phyloP scores from a whole-genome alignment of 2,113 vertebrate species.

The Bucco capensis region DNA sequence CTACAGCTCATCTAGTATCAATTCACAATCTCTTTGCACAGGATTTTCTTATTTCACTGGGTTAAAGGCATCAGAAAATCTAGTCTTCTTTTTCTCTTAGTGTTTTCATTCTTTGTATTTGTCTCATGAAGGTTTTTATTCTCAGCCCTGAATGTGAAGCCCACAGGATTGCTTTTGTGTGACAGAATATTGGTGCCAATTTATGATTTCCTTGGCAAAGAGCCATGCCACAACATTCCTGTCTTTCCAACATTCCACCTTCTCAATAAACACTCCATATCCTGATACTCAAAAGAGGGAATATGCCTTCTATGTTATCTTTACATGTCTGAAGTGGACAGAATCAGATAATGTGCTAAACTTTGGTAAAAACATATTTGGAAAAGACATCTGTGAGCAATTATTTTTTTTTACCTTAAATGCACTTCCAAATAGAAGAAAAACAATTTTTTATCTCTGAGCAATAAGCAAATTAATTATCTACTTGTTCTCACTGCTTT shows the following conservation, averaged over 20 bases:
- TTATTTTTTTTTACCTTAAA: background rate
- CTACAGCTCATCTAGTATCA: background rate
- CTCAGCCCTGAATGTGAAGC: background rate
- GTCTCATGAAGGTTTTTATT: background rate
- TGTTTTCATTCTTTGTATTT: background rate
- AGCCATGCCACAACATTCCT: background rate
- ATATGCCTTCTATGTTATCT: background rate
- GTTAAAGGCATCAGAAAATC: background rate
- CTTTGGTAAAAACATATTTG: background rate
- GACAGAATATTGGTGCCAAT: background rate
- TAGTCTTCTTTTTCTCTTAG: background rate
- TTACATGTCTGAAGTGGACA: background rate
- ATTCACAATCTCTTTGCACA: background rate
- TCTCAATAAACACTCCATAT: background rate
- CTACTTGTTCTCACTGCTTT: background rate
- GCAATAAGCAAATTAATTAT: background rate
- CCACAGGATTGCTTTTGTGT: background rate
- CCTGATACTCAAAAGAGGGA: background rate
- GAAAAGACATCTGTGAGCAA: background rate
- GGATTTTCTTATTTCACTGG: background rate
- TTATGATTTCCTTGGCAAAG: slow-evolving; percentile 9
- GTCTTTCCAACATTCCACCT: background rate
- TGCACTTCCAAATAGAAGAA: background rate
- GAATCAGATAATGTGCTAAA: background rate
- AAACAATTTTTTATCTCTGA: background rate